Percentiles rank a stretch among this genome's conserved stretches.
These are phyloP conservation scores for Cephus nigrinus DNA, from an alignment of 2,888 invertebrate genomes.

Conservation along the genomic window DNA sequence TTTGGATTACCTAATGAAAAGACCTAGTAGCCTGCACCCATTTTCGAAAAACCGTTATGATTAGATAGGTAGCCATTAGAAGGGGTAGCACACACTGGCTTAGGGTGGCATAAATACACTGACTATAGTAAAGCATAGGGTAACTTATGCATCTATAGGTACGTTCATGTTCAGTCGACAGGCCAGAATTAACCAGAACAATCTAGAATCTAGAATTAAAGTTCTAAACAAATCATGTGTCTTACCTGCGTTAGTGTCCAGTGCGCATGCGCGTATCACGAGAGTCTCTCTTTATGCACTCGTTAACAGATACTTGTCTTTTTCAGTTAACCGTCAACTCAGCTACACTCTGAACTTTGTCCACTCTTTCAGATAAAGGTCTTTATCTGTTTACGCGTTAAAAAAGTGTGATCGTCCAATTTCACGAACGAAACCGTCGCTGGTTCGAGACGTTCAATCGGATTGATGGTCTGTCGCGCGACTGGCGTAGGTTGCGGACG, in stretches of 20 bases:
- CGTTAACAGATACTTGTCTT: not conserved
- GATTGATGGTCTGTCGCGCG: not conserved
- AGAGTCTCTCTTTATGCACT: not conserved
- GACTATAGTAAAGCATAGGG: not conserved
- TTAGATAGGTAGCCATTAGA: not conserved
- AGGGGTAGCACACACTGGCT: not conserved
- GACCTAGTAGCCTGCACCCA: not conserved
- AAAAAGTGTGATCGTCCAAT: slow-evolving; percentile 8
- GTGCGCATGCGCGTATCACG: slow-evolving; percentile 4
- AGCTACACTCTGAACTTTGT: slow-evolving; percentile 37
- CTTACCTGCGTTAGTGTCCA: slow-evolving; percentile 5
- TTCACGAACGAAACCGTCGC: slow-evolving; percentile 20
- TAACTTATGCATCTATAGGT: not conserved
- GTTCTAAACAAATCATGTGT: not conserved
- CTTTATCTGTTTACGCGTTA: slow-evolving; percentile 28
- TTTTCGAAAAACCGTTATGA: slow-evolving; percentile 1
- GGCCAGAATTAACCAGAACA: not conserved
- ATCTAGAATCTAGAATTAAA: not conserved
- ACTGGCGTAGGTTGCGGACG: not conserved
- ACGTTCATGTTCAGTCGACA: not conserved
- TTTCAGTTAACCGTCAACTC: slow-evolving; percentile 18
- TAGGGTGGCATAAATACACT: not conserved
- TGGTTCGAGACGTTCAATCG: not conserved
- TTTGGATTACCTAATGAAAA: not conserved
- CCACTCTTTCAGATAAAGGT: slow-evolving; percentile 33